These are phyloP conservation scores for Gymnothorax reevesii DNA, from an alignment of 2,797 vertebrate species.

Conservation along the genomic window DNA sequence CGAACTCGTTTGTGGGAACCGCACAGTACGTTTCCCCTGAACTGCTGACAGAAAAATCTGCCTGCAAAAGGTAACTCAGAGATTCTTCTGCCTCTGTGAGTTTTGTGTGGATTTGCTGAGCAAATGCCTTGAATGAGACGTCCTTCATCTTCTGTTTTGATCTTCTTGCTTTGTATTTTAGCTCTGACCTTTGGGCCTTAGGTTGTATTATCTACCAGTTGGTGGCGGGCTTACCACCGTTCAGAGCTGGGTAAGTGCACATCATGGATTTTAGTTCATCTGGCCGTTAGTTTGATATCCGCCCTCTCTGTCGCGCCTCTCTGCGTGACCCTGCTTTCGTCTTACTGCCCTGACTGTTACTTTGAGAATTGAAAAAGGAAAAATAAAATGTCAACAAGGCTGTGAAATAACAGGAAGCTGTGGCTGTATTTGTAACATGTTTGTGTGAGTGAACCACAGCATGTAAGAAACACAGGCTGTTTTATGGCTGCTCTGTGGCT, in stretches of 20 bases:
- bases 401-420: conserved; percentile 39
- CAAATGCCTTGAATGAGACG: background rate
- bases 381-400: conserved; percentile 20
- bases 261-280: background rate
- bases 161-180: conserved; percentile 52
- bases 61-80: conserved; percentile 90
- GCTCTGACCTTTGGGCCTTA: conserved; percentile 98
- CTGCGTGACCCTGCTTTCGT: background rate
- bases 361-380: conserved; percentile 6
- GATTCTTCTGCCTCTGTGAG: background rate
- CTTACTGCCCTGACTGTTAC: conserved; percentile 19
- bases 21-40: conserved; percentile 98
- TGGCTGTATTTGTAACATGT: conserved; percentile 24
- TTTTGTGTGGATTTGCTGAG: background rate
- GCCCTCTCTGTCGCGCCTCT: background rate
- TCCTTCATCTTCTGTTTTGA: background rate
- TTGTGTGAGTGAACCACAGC: conserved; percentile 22
- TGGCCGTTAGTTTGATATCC: background rate
- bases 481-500: conserved; percentile 21
- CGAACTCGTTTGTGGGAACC: conserved; percentile 98
- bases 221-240: conserved; percentile 96
- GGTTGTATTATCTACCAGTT: conserved; percentile 99
- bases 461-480: conserved; percentile 10
- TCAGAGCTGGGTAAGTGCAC: conserved; percentile 92
- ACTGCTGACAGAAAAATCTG: conserved; percentile 96